phyloP scores from a whole-genome alignment of 1,140 invertebrate genomes.

The Pentalonia nigronervosa region DNA sequence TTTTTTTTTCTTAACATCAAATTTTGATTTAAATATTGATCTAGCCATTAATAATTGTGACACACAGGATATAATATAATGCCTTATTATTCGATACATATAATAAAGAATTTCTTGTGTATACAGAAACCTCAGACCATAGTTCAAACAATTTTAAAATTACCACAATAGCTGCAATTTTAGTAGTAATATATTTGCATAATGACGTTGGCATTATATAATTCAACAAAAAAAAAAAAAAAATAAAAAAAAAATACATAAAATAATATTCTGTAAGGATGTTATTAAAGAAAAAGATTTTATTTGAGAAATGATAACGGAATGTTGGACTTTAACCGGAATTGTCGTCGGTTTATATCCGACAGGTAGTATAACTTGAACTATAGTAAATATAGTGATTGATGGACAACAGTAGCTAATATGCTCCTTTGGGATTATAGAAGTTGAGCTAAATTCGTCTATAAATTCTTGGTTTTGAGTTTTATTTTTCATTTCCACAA shows the following conservation, averaged over 20 bases:
- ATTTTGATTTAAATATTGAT: too few relatives aligned
- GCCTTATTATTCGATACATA: too few relatives aligned
- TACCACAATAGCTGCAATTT: too few relatives aligned
- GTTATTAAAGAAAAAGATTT: not conserved
- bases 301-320: not conserved
- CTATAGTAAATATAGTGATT: not conserved
- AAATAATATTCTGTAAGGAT: not conserved
- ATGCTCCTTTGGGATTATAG: not conserved
- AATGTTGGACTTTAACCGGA: not conserved
- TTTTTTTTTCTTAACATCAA: too few relatives aligned
- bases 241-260: not conserved
- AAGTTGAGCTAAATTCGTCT: not conserved
- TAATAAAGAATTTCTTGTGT: not conserved
- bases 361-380: not conserved
- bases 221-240: not conserved
- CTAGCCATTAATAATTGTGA: too few relatives aligned
- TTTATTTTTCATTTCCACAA: not conserved
- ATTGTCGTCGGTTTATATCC: not conserved
- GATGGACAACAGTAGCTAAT: slow-evolving; percentile 32
- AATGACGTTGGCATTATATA: not conserved
- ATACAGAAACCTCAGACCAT: not conserved
- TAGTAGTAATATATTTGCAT: not conserved
- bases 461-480: not conserved
- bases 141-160: not conserved
- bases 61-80: too few relatives aligned